Base-by-base conservation (phyloP, 2,113 vertebrate genomes). In the Chloebia gouldiae region DNA sequence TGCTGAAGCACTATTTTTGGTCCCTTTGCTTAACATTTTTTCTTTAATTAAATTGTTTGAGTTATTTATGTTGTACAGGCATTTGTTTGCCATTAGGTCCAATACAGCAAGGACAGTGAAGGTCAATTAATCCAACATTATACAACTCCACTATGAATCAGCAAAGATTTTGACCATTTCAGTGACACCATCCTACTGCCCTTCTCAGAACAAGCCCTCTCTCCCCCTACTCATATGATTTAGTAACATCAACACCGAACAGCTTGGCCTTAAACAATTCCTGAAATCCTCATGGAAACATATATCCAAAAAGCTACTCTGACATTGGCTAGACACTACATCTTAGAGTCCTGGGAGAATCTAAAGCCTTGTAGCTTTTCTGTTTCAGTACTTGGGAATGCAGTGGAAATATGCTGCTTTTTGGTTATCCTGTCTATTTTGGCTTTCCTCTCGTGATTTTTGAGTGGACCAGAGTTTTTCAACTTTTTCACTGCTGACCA, bases 1-100 rank as follows among this genome's bases (percentile, higher is more conserved):
- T 91, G 10, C 20, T 82, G 82, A 19, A 23, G 11, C 4, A 23
- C 23, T 49, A 37, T 56, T 77, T 82, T 35, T 77, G 14, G 31
- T 15, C 6, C 33, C 30, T 66, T 51, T 65, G 16, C 35, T 84
- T 76, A 11, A 60, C 3, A 25, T 64, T 39, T 88, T 86, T 70
- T 47, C 3, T 82, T 91, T 89, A 75, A 75, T 91, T 69, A 64
- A 95, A 88, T 45, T 86, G 44, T 90, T 87, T 81, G 9, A 9
- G 71, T 95, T 93, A 94, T 90, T 95, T 96, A 69, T 82, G 75
- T 90, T 93, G 50, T 60, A 68, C 84, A 96, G 82, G 69, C 90
- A 97, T 82, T 91, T 96, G 71, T 85, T 95, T 79, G 66, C 89
- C 53, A 68, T 94, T 87, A 73, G 60, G 30, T 70, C 61, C 69